Evolutionary conservation across 2,797 vertebrate species (phyloP).

Genomic region (Cossypha polioptera): DNA sequence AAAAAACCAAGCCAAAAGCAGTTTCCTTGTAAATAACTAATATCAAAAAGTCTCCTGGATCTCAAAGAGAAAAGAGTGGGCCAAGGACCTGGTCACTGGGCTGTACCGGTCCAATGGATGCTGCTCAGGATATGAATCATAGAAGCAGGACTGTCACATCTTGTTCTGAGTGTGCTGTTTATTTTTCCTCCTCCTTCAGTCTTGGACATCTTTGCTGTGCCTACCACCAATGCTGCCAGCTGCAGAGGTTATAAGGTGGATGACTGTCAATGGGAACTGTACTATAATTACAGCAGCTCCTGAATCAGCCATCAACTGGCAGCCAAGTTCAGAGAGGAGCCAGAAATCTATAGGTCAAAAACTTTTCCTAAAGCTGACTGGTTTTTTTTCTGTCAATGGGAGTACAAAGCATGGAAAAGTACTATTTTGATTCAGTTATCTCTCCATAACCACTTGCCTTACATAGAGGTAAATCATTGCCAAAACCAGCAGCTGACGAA

Average conservation of each 20-base stretch:
- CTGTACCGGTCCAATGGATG: neutral
- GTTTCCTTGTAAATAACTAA: neutral
- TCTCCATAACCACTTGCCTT: neutral
- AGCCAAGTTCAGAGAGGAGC: neutral
- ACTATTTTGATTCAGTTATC: neutral
- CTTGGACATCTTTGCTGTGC: neutral
- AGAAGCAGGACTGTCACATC: neutral
- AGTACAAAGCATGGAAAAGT: neutral
- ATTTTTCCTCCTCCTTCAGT: conserved; percentile 15
- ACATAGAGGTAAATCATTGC: neutral
- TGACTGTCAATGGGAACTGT: neutral
- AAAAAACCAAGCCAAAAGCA: neutral
- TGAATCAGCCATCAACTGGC: neutral
- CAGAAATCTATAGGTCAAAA: neutral
- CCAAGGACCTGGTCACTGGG: neutral
- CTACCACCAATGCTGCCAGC: neutral
- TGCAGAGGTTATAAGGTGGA: neutral
- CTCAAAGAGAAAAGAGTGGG: neutral
- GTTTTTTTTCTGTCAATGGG: neutral
- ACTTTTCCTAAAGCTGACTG: neutral
- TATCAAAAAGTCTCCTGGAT: neutral
- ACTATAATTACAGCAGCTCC: neutral
- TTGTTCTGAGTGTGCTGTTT: neutral
- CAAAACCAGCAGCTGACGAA: neutral
- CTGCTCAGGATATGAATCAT: conserved; percentile 36